These are phyloP conservation scores for Protonemura montana DNA, from an alignment of 2,888 invertebrate genomes.

Conservation along the genomic window DNA sequence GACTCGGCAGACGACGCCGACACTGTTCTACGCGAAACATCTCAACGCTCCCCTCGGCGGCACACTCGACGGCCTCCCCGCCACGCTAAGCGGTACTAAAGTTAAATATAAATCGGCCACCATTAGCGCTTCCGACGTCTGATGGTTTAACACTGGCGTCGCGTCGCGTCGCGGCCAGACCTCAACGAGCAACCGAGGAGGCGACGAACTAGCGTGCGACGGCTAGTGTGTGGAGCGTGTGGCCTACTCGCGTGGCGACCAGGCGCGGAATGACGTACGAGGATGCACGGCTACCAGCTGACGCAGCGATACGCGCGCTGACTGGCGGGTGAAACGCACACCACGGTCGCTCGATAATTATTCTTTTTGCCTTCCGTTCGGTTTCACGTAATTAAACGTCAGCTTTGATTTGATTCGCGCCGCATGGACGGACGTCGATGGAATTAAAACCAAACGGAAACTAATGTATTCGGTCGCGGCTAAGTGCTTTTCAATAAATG, in stretches of 20 bases:
- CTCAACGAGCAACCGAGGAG: too few species aligned
- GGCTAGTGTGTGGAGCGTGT: neutral
- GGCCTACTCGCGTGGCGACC: neutral
- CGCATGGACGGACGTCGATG: neutral
- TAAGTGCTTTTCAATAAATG: neutral
- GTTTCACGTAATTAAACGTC: too few species aligned
- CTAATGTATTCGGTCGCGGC: neutral
- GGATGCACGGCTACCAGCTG: neutral
- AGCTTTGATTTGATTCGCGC: neutral
- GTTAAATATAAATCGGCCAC: constrained; percentile 32
- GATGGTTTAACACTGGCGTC: neutral
- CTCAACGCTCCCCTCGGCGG: too few species aligned
- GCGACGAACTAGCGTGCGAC: neutral
- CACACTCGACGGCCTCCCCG: neutral
- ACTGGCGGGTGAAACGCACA: neutral
- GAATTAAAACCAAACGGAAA: neutral
- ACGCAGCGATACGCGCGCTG: neutral
- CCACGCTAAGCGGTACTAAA: constrained; percentile 20
- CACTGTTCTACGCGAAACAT: neutral
- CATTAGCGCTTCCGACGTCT: constrained; percentile 21
- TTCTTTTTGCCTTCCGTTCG: neutral
- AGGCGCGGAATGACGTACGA: neutral
- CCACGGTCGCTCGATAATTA: neutral
- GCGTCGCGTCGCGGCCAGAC: neutral
- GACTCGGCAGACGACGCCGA: too few species aligned